Conservation (phyloP, 2,888 invertebrate species). For the Cryptus armator region DNA sequence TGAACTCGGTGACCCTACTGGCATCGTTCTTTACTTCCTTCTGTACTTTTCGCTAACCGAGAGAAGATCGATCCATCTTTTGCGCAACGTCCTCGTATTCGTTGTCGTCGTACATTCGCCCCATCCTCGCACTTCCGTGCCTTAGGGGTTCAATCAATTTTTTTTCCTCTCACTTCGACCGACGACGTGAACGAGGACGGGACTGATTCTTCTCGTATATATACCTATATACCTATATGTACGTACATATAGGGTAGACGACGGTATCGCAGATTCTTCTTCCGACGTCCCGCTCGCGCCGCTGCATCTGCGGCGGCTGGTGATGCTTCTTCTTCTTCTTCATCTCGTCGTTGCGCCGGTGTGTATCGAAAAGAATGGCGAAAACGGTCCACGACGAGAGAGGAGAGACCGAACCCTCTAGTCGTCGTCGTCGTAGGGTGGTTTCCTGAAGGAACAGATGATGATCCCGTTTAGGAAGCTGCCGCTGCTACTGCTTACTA, state of each 20-base stretch:
- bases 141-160: conserved; percentile 76
- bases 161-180: conserved; percentile 64
- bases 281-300: conserved; percentile 63
- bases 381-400: conserved; percentile 70
- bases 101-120: conserved; percentile 29
- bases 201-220: neutral
- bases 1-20: conserved; percentile 67
- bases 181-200: conserved; percentile 29
- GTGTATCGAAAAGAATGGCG: conserved; percentile 77
- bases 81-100: conserved; percentile 42
- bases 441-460: conserved; percentile 82
- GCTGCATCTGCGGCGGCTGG: conserved; percentile 75
- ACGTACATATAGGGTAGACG: neutral
- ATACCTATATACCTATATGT: neutral
- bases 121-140: conserved; percentile 58
- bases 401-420: conserved; percentile 63
- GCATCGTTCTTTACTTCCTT: conserved; percentile 40
- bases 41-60: conserved; percentile 25
- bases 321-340: conserved; percentile 58
- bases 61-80: conserved; percentile 54
- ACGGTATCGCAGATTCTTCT: conserved; percentile 72
- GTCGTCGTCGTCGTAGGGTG: conserved; percentile 68
- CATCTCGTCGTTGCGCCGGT: conserved; percentile 75
- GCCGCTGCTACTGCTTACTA: conserved; percentile 58
- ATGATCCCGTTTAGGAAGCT: conserved; percentile 83